A percentile compares a stretch with the other conserved stretches of the same genome.
Evolutionary conservation across 2,113 vertebrate genomes (phyloP).

Genomic region (Chaenocephalus aceratus): DNA sequence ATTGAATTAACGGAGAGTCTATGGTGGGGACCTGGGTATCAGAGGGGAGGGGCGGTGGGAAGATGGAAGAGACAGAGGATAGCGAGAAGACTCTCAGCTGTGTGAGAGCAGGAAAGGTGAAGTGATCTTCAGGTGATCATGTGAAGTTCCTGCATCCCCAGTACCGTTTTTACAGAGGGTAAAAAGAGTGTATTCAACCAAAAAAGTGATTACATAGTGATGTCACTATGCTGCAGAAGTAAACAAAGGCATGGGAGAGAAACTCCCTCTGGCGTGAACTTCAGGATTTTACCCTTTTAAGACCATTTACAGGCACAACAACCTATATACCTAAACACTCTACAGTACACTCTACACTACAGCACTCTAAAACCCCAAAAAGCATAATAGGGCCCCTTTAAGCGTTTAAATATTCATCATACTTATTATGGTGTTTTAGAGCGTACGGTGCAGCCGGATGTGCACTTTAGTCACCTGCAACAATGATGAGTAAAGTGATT

Average conservation of each 20-base stretch:
- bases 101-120: constrained; percentile 20
- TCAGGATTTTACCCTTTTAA: too few relatives aligned
- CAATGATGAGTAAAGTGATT: neutral
- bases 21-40: constrained; percentile 49
- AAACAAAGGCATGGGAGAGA: too few relatives aligned
- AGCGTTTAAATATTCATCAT: neutral
- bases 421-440: neutral
- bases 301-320: too few relatives aligned
- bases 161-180: neutral
- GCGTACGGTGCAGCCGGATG: neutral
- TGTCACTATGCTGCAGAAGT: too few relatives aligned
- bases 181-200: neutral
- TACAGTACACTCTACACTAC: too few relatives aligned
- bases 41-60: constrained; percentile 15
- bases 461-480: neutral
- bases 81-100: constrained; percentile 1
- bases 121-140: neutral
- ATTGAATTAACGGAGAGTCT: constrained; percentile 76
- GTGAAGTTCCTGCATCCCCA: neutral
- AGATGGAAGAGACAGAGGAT: constrained; percentile 14
- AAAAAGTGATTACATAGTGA: too few relatives aligned
- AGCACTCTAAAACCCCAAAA: too few relatives aligned
- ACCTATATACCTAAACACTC: too few relatives aligned
- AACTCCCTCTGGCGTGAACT: too few relatives aligned
- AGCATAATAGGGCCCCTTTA: too few relatives aligned